Base-by-base conservation (phyloP, 2,113 vertebrate species). In the Pitta sordida region DNA sequence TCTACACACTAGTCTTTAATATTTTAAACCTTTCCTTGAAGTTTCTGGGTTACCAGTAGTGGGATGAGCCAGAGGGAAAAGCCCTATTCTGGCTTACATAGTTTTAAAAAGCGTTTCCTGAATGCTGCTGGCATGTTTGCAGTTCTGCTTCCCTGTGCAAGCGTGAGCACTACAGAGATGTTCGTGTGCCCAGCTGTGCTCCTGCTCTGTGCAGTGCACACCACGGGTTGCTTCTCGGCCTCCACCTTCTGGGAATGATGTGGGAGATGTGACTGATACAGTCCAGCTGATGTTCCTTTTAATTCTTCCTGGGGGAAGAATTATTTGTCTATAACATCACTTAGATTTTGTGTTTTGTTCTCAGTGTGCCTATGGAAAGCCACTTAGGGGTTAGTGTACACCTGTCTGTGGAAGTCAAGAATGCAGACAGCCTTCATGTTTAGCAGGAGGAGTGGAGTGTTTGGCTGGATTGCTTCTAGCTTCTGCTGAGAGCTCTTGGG, bases 141-240 rank as follows among this genome's bases (percentile, higher is more conserved):
- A 10, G 15, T 75, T 59, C 43, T 74, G 29, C n/a, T 60, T 77
- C 36, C 17, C 44, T 69, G 19, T 37, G 46, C 62, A 70, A 63
- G 52, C 20, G 49, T 55, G 58, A 82, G 59, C 44, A 34, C 36
- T 52, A 53, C 74, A 67, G 58, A 32, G 36, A 13, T 26, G 27
- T 58, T 51, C 0, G 0, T 71, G 18, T 68, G 60, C 32, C 56
- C 39, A 43, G 41, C 27, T 73, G 46, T 29, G 53, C 55, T 70
- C 36, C 44, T 83, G 63, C 32, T 30, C 52, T 41, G 19, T 58
- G 2, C 10, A 16, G 11, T 60, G 36, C 48, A 26, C 1, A 8
- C 24, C 3, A 5, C 21, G 21, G 22, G 16, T 39, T 0, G 0
- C 43, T 48, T n/a, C 37, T 53, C 13, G 43, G 20, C 36, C 58